phyloP scores from a whole-genome alignment of 2,888 invertebrate genomes.

The Glyphotaelius pellucidus region DNA sequence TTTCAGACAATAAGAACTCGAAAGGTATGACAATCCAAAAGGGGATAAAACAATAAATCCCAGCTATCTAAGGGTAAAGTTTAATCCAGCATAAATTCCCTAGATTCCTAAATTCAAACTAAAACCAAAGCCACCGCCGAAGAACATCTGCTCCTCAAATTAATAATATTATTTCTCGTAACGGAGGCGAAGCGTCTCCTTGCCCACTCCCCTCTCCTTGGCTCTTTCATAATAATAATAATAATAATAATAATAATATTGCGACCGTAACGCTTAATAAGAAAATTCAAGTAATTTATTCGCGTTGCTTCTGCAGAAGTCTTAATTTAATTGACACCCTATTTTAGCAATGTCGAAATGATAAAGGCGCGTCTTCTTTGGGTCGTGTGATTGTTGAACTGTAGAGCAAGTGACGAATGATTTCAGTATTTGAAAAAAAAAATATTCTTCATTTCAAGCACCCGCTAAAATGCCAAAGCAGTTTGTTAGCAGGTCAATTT shows the following conservation, averaged over 20 bases:
- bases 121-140: neutral
- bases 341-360: slow-evolving; percentile 21
- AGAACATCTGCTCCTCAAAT: neutral
- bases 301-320: neutral
- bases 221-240: neutral
- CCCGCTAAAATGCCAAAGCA: too few species aligned
- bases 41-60: neutral
- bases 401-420: neutral
- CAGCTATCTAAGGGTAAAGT: neutral
- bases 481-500: too few species aligned
- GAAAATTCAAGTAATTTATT: neutral
- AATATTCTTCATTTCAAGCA: too few species aligned
- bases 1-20: neutral
- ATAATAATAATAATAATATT: neutral
- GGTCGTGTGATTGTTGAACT: neutral
- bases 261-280: neutral
- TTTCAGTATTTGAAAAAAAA: neutral
- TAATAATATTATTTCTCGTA: neutral
- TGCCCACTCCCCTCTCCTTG: neutral
- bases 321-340: slow-evolving; percentile 10
- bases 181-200: neutral
- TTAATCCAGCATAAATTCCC: neutral
- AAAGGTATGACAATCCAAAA: neutral
- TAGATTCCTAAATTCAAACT: neutral
- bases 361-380: neutral